Percentiles rank a stretch among this genome's conserved stretches.
Evolutionary conservation across 2,888 invertebrate genomes (phyloP).

Genomic region (Trichopria drosophilae): DNA sequence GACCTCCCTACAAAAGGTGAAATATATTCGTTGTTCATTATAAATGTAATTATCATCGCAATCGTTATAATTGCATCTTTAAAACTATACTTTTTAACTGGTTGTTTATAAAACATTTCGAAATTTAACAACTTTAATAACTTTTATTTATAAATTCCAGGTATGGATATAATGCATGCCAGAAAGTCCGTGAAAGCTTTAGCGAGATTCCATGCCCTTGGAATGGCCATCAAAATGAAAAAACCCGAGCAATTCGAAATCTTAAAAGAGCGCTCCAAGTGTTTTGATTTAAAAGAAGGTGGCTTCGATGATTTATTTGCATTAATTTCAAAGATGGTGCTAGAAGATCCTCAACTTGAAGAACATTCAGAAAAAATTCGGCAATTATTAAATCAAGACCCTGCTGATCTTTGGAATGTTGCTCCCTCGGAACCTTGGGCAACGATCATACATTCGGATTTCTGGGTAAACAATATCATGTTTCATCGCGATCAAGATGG

Average conservation of each 20-base stretch:
- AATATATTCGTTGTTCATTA: too few species aligned
- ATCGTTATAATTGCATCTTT: too few species aligned
- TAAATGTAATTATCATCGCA: too few species aligned
- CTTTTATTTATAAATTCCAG: too few species aligned
- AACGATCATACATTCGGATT: slow-evolving; percentile 63
- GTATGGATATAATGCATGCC: slow-evolving; percentile 60
- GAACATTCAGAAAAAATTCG: slow-evolving; percentile 16
- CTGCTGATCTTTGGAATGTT: slow-evolving; percentile 11
- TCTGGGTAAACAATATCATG: slow-evolving; percentile 68
- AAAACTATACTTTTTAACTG: too few species aligned
- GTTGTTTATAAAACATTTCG: too few species aligned
- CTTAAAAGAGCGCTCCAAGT: slow-evolving; percentile 48
- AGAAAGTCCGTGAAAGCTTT: slow-evolving; percentile 59
- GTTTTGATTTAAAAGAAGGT: slow-evolving; percentile 42
- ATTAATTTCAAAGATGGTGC: slow-evolving; percentile 39
- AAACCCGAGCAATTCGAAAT: slow-evolving; percentile 48
- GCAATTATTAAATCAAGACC: not conserved
- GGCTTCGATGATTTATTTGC: slow-evolving; percentile 37
- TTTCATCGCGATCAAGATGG: slow-evolving; percentile 56
- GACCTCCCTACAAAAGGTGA: too few species aligned
- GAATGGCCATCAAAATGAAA: slow-evolving; percentile 61
- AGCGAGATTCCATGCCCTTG: slow-evolving; percentile 65
- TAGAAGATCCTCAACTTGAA: slow-evolving; percentile 44
- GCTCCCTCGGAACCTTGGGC: slow-evolving; percentile 57
- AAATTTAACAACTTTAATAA: too few species aligned